phyloP scores from a whole-genome alignment of 2,888 invertebrate genomes.

The Xanthorhoe designata region DNA sequence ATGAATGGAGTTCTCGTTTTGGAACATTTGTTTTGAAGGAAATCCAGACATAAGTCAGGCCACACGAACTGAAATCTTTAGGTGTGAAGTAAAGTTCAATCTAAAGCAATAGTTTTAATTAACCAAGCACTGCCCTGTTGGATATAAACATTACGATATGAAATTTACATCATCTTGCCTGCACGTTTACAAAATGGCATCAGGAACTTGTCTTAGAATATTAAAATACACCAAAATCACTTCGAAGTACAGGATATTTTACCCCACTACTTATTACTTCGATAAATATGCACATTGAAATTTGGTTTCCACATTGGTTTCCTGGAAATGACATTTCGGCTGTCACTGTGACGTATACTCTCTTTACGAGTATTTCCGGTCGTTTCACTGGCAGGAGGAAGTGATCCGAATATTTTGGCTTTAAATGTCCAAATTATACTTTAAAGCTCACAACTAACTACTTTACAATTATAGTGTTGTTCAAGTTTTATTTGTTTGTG shows the following conservation, averaged over 20 bases:
- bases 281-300: not conserved
- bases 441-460: not conserved
- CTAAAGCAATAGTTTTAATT: too few relatives aligned
- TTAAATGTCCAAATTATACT: not conserved
- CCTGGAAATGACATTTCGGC: constrained; percentile 20
- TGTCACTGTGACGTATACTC: constrained; percentile 9
- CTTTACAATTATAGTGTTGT: not conserved
- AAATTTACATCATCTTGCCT: too few relatives aligned
- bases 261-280: not conserved
- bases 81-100: too few relatives aligned
- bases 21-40: too few relatives aligned
- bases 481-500: not conserved
- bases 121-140: too few relatives aligned
- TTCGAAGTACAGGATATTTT: not conserved
- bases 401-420: not conserved
- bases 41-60: too few relatives aligned
- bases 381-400: constrained; percentile 6
- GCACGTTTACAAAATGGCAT: too few relatives aligned
- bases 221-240: too few relatives aligned
- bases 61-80: too few relatives aligned
- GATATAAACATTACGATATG: too few relatives aligned
- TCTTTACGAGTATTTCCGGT: constrained; percentile 13
- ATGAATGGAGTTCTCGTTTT: too few relatives aligned
- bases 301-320: not conserved
- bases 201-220: too few relatives aligned